A percentile compares a stretch with the other conserved stretches of the same genome.
These are phyloP conservation scores for Villa cingulata DNA, from an alignment of 2,888 invertebrate genomes.

Conservation along the genomic window DNA sequence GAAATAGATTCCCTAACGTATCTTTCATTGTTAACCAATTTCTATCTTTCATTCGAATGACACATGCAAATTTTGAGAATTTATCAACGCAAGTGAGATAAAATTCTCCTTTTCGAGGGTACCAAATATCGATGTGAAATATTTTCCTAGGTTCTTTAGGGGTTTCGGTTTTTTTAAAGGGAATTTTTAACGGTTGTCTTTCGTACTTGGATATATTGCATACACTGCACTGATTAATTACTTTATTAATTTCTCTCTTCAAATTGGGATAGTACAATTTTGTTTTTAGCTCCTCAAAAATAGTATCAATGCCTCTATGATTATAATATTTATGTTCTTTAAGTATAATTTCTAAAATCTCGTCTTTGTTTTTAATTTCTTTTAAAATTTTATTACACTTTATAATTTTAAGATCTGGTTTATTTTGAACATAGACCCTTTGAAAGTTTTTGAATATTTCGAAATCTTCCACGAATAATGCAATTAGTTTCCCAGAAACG, in stretches of 20 bases:
- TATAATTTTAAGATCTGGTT: not conserved
- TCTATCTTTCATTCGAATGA: not conserved
- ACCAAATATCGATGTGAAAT: slow-evolving; percentile 1
- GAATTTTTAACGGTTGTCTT: not conserved
- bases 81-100: slow-evolving; percentile 1
- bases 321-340: not conserved
- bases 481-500: not conserved
- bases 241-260: not conserved
- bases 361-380: not conserved
- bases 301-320: not conserved
- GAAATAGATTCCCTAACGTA: not conserved
- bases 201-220: slow-evolving; percentile 1
- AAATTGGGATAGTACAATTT: not conserved
- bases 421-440: not conserved
- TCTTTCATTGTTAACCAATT: not conserved
- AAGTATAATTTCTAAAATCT: not conserved
- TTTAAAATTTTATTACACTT: not conserved
- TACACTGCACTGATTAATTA: slow-evolving; percentile 1
- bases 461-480: not conserved
- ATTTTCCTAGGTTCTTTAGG: not conserved
- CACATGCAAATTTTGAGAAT: not conserved
- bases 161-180: not conserved
- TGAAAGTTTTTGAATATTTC: not conserved
- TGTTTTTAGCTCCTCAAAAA: not conserved
- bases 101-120: not conserved